Evolutionary conservation across 1,140 invertebrate genomes (phyloP).

Genomic region (Zeugodacus cucurbitae): DNA sequence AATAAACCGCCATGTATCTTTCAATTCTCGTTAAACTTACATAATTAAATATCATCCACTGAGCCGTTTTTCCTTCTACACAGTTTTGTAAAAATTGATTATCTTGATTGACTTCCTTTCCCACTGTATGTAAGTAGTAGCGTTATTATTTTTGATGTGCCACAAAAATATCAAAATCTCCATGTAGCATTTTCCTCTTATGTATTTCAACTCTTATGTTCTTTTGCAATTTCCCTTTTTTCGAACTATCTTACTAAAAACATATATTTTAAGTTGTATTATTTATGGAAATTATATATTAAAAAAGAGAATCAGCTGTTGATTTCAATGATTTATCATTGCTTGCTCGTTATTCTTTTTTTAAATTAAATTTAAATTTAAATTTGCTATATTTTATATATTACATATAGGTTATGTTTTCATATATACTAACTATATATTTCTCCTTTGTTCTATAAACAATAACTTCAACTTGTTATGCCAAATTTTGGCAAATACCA

Average conservation of each 20-base stretch:
- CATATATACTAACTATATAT: slow-evolving; percentile 24
- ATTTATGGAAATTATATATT: not conserved
- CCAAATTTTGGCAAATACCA: not conserved
- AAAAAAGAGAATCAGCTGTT: not conserved
- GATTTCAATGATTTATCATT: slow-evolving; percentile 21
- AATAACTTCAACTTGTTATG: not conserved
- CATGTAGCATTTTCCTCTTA: not conserved
- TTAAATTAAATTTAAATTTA: not conserved
- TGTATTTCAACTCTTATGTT: not conserved
- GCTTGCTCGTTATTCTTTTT: not conserved
- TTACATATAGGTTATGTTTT: not conserved
- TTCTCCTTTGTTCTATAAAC: slow-evolving; percentile 27
- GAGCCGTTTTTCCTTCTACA: not conserved
- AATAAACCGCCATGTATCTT: not conserved
- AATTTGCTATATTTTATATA: not conserved
- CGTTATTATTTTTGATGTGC: not conserved
- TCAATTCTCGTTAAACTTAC: not conserved
- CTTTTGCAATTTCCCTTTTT: not conserved
- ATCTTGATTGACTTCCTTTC: not conserved
- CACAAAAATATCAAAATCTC: not conserved
- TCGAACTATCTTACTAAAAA: slow-evolving; percentile 33
- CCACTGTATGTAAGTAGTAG: not conserved
- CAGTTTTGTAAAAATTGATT: not conserved
- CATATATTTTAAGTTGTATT: not conserved
- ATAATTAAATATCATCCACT: not conserved